Base-by-base conservation (phyloP, 2,797 vertebrate species). In the Austrolebias charrua region DNA sequence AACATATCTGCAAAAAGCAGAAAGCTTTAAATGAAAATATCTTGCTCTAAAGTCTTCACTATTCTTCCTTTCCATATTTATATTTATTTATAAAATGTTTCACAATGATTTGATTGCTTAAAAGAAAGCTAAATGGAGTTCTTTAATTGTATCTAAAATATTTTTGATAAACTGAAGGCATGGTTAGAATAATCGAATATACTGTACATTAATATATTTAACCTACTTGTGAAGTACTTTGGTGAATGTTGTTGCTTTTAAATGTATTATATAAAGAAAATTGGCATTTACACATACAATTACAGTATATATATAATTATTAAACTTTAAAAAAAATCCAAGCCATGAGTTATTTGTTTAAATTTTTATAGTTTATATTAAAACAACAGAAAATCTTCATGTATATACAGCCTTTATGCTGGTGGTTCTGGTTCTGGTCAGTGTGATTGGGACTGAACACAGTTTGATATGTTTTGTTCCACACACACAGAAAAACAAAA, bases 291-390 rank as follows among this genome's bases (percentile, higher is more conserved):
- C 24, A 33, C 7, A 33, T 33, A 33, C 5, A 33, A 33, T 9
- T 33, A n/a, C n/a, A n/a, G n/a, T n/a, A 33, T 6, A 33, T 6
- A 4, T 33, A 9, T 33, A 33, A 33, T 80, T 87, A 83, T 86
- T 89, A n/a, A n/a, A n/a, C n/a, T 84, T 59, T 77, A 69, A 51
- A 55, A 35, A 75, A 69, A 47, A 70, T 33, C 63, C 55, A 70
- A 53, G 55, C 15, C 18, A 81, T 45, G 62, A 57, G 78, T 78
- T 73, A 51, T 33, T 33, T 73, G 53, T 33, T 33, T 9, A 53
- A 81, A 76, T 74, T 83, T 57, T 79, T 55, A 81, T 46, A 45
- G 50, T 67, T 49, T 50, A 56, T 78, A 71, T 75, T 18, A 62
- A 65, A 61, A 46, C 33, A 16, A 64, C 44, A 1, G 1, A 33